Conservation (phyloP, 1,140 invertebrate genomes). For the Drosophila sturtevanti region DNA sequence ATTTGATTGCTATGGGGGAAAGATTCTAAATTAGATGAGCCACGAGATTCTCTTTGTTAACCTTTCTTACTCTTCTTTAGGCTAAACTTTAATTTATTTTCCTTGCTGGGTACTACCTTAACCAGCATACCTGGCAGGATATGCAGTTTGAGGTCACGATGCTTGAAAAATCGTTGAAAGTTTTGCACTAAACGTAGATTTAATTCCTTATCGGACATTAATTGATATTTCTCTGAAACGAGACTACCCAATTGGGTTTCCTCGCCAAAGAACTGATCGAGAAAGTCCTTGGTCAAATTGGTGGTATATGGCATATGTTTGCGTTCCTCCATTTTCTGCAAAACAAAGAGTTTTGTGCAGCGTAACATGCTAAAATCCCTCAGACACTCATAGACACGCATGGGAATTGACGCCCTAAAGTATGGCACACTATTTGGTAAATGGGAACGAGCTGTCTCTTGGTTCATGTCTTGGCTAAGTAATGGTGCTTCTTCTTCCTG, state of each 20-base stretch:
- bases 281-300: conserved; percentile 76
- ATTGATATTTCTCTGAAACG: conserved; percentile 57
- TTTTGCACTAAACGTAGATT: conserved; percentile 66
- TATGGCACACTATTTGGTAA: conserved; percentile 61
- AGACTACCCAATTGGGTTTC: conserved; percentile 67
- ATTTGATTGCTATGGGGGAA: conserved; percentile 35
- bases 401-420: conserved; percentile 74
- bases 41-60: background rate
- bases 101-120: conserved; percentile 78
- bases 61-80: conserved; percentile 68
- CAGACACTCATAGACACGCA: conserved; percentile 78
- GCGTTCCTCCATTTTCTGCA: conserved; percentile 78
- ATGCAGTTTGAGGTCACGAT: conserved; percentile 79
- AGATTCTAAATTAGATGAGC: background rate
- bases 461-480: conserved; percentile 52
- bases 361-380: conserved; percentile 64
- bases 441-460: conserved; percentile 18
- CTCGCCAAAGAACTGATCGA: conserved; percentile 75
- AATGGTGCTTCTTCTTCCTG: background rate
- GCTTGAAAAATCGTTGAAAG: conserved; percentile 78
- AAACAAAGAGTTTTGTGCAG: conserved; percentile 79
- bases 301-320: conserved; percentile 49
- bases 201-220: conserved; percentile 72
- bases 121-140: conserved; percentile 76
- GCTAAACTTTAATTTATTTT: conserved; percentile 75